Percentiles rank a stretch among this genome's conserved stretches.
Evolutionary conservation across 2,797 vertebrate species (phyloP).

Genomic region (Pelochelys cantorii): DNA sequence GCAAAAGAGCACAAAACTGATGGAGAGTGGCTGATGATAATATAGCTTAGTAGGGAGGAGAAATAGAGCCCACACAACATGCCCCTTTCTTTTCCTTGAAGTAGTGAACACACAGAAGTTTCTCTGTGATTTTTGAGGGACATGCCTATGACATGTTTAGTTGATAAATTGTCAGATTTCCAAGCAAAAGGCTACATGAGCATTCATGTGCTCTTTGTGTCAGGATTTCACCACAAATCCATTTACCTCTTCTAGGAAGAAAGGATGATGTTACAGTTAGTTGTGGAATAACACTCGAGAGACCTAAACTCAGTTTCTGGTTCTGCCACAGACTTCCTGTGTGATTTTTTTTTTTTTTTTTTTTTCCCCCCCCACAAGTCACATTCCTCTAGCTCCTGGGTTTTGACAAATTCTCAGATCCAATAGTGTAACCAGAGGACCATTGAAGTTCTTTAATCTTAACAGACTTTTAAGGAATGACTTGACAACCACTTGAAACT

Average conservation of each 20-base stretch:
- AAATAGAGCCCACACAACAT: not conserved
- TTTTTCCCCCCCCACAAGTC: not conserved
- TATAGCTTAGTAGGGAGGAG: not conserved
- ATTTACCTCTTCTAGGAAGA: not conserved
- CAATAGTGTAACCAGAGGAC: not conserved
- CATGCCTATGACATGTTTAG: not conserved
- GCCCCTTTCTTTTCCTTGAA: not conserved
- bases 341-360: not conserved
- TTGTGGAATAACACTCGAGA: not conserved
- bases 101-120: not conserved
- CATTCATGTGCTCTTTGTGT: not conserved
- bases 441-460: accelerated
- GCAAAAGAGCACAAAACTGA: not conserved
- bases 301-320: accelerated
- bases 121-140: not conserved
- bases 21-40: not conserved
- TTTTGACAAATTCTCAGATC: not conserved
- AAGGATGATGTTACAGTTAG: not conserved
- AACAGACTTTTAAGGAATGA: not conserved
- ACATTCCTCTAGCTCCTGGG: not conserved
- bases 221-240: accelerated
- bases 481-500: not conserved
- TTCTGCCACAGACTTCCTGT: not conserved
- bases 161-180: not conserved
- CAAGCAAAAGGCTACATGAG: not conserved